Percentiles rank a stretch among this genome's conserved stretches.
These are phyloP conservation scores for Conus ventricosus DNA, from an alignment of 1,140 invertebrate genomes.

Conservation along the genomic window DNA sequence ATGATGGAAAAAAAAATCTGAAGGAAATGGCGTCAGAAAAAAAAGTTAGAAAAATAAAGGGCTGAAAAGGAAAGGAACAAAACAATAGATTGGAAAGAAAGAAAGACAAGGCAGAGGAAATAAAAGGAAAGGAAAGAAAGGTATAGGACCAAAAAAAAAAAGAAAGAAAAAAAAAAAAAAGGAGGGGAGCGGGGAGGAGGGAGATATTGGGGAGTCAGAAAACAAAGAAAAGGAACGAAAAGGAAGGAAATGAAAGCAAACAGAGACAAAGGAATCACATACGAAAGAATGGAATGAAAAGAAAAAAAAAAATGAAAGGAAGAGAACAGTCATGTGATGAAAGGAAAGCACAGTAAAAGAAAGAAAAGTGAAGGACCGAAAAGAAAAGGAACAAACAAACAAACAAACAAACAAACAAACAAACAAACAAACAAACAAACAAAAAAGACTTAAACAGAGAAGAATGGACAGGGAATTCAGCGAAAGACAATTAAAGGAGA, in stretches of 20 bases:
- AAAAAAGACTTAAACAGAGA: too few species aligned
- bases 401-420: too few species aligned
- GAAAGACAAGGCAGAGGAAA: neutral
- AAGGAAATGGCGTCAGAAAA: neutral
- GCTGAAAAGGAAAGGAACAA: neutral
- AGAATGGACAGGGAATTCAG: too few species aligned
- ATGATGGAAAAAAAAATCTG: too few species aligned
- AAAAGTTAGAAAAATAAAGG: neutral
- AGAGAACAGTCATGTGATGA: neutral
- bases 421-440: too few species aligned
- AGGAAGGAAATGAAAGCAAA: neutral
- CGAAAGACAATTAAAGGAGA: too few species aligned
- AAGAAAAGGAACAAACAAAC: neutral
- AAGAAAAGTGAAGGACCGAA: neutral
- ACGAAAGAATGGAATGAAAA: neutral
- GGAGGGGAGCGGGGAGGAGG: too few species aligned
- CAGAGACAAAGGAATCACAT: too few species aligned
- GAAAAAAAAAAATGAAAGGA: neutral
- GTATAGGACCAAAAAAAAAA: neutral
- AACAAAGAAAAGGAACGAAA: neutral
- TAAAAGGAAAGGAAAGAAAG: neutral
- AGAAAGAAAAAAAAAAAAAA: too few species aligned
- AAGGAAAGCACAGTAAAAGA: neutral
- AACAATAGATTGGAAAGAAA: neutral
- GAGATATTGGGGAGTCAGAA: neutral